Conservation (phyloP, 2,888 invertebrate species). For the Trachelus iudaicus region DNA sequence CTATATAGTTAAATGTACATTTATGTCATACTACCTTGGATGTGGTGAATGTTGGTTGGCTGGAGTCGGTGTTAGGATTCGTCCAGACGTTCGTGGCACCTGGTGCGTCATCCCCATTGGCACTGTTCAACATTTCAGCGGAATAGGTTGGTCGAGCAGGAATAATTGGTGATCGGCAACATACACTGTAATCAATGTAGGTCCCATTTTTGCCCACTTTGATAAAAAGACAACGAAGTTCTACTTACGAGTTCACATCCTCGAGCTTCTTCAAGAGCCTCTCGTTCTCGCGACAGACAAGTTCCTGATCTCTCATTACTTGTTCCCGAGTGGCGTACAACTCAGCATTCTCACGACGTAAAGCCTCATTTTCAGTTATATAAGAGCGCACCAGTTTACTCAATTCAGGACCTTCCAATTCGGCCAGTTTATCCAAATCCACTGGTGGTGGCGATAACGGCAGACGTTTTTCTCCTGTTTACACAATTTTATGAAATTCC, state of each 20-base stretch:
- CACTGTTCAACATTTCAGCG: constrained; percentile 66
- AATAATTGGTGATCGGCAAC: constrained; percentile 85
- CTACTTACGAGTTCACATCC: constrained; percentile 85
- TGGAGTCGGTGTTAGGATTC: constrained; percentile 68
- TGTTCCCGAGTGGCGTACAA: constrained; percentile 83
- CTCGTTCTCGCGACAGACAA: constrained; percentile 92
- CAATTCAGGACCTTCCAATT: constrained; percentile 82
- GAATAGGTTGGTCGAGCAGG: constrained; percentile 81
- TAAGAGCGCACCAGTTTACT: constrained; percentile 87
- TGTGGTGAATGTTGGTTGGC: constrained; percentile 38
- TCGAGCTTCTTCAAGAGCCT: constrained; percentile 87
- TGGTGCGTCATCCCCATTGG: constrained; percentile 53
- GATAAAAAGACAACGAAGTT: constrained; percentile 7
- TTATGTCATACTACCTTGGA: constrained; percentile 45
- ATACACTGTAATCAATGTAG: constrained; percentile 71
- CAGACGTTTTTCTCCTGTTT: constrained; percentile 26
- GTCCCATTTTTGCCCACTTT: background rate
- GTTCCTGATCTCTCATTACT: constrained; percentile 87
- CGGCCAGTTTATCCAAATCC: constrained; percentile 78
- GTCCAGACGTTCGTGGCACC: constrained; percentile 76
- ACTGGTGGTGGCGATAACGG: constrained; percentile 72
- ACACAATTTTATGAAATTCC: background rate
- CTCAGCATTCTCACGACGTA: constrained; percentile 87
- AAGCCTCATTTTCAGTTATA: constrained; percentile 82
- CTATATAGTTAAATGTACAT: background rate